Evolutionary conservation across 2,888 invertebrate species (phyloP), one percentile per base, ranked within the genome.

Genomic region (Gonocerus acuteangulatus): DNA sequence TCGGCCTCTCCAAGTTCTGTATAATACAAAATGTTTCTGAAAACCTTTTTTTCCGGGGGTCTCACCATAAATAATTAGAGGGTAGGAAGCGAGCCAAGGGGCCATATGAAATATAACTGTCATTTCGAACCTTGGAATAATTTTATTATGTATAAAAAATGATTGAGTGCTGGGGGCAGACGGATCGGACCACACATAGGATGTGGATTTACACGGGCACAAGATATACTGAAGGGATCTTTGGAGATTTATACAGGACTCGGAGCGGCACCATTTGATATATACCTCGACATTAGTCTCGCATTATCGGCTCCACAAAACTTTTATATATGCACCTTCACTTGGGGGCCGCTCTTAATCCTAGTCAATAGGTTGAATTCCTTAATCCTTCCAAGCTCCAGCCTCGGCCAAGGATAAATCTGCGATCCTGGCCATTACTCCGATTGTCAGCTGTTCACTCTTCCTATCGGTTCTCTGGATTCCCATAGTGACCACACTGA

Each of bases 221-320:
- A 63, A 65, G 65, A 65, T 65, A 65, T 65, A 65, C 56, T 62
- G 65, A 62, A 58, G 42, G 62, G 61, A 62, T 65, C 62, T 60
- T 22, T 32, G 23, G 48, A 65, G 65, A 65, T 65, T 65, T 65
- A 65, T 65, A 62, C 56, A 23, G 42, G 54, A 54, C 42, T 34
- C 42, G 39, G 36, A 45, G 56, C 56, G 62, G 62, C 60, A 62
- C 57, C 54, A 57, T 60, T 62, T 65, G 65, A 65, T 65, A 65
- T 62, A 65, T 65, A 65, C 62, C 62, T 62, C 44, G 54, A 65
- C 65, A 65, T 65, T 65, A 65, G 65, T 65, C 65, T 60, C 62
- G 65, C 65, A 65, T 65, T 65, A 65, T 65, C 65, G 65, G 65
- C 60, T 65, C 60, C 60, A 21, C n/a, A 45, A 42, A 23, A 56